These are phyloP conservation scores for Gadus chalcogrammus DNA, from an alignment of 2,113 vertebrate species.

Conservation along the genomic window DNA sequence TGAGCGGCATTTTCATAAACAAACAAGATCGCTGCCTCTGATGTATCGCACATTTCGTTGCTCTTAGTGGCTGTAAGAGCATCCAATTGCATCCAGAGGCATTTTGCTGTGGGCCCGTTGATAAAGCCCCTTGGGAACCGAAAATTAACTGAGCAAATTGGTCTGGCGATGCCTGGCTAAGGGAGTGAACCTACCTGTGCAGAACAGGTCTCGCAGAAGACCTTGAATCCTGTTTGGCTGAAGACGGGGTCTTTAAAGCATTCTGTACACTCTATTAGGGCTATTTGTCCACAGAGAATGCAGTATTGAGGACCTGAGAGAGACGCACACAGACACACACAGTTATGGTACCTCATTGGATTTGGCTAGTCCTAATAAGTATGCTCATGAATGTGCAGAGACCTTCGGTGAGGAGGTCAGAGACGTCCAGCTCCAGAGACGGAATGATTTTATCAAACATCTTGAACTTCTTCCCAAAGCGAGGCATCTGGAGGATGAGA, in stretches of 20 bases:
- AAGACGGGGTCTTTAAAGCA: conserved; percentile 81
- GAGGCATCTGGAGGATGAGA: conserved; percentile 90
- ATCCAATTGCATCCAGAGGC: too few relatives aligned
- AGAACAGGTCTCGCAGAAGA: conserved; percentile 80
- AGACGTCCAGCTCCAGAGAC: conserved; percentile 84
- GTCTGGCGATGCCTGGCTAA: too few relatives aligned
- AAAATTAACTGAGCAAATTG: too few relatives aligned
- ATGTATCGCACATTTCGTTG: too few relatives aligned
- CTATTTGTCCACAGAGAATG: conserved; percentile 76
- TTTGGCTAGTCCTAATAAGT: background rate
- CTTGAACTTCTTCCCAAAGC: conserved; percentile 90
- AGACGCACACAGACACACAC: conserved; percentile 18
- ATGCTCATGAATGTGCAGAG: background rate
- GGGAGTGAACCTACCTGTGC: conserved; percentile 65
- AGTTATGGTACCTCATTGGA: background rate
- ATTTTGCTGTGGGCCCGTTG: too few relatives aligned
- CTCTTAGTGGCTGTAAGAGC: too few relatives aligned
- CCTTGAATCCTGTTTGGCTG: conserved; percentile 74
- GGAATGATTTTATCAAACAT: conserved; percentile 92
- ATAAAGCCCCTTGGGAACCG: too few relatives aligned
- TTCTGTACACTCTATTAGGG: conserved; percentile 71
- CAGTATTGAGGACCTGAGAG: conserved; percentile 82
- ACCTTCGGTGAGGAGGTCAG: conserved; percentile 82
- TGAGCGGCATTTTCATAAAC: too few relatives aligned
- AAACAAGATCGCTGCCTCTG: too few relatives aligned